Conservation (phyloP, 1,140 invertebrate genomes). For the Aphelenchoides besseyi region DNA sequence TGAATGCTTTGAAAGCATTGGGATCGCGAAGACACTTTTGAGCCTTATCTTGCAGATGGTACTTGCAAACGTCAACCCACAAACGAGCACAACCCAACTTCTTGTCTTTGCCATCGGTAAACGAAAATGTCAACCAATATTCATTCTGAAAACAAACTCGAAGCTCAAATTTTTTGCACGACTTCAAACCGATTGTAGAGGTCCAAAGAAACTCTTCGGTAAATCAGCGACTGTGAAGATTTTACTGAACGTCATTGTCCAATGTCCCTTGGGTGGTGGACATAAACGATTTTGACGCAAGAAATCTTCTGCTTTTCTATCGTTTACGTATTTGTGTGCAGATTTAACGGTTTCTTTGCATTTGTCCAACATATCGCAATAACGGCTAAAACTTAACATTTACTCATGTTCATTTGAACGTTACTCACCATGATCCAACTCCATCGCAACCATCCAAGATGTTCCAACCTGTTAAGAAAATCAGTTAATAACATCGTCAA, state of each 20-base stretch:
- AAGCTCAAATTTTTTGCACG: not conserved
- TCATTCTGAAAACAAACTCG: slow-evolving; percentile 48
- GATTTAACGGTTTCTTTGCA: slow-evolving; percentile 62
- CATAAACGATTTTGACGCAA: slow-evolving; percentile 45
- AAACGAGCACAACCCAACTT: slow-evolving; percentile 59
- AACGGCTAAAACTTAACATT: slow-evolving; percentile 48
- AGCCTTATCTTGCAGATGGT: slow-evolving; percentile 60
- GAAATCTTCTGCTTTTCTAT: slow-evolving; percentile 51
- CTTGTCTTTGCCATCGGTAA: slow-evolving; percentile 61
- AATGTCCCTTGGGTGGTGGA: slow-evolving; percentile 46
- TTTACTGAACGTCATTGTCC: slow-evolving; percentile 63
- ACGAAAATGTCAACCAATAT: slow-evolving; percentile 62
- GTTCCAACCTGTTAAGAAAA: slow-evolving; percentile 63
- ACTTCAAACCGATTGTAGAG: slow-evolving; percentile 55
- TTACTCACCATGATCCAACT: slow-evolving; percentile 56
- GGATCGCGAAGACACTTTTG: slow-evolving; percentile 59
- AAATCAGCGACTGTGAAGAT: slow-evolving; percentile 62
- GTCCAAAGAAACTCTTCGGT: slow-evolving; percentile 62
- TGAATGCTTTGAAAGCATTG: slow-evolving; percentile 56
- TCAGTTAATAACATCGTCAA: no score
- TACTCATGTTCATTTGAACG: not conserved
- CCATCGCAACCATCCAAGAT: slow-evolving; percentile 62
- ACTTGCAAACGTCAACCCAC: slow-evolving; percentile 60
- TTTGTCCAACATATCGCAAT: slow-evolving; percentile 62
- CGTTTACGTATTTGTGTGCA: slow-evolving; percentile 61